These are phyloP conservation scores for Bostrychus sinensis DNA, from an alignment of 2,113 vertebrate species.

Conservation along the genomic window DNA sequence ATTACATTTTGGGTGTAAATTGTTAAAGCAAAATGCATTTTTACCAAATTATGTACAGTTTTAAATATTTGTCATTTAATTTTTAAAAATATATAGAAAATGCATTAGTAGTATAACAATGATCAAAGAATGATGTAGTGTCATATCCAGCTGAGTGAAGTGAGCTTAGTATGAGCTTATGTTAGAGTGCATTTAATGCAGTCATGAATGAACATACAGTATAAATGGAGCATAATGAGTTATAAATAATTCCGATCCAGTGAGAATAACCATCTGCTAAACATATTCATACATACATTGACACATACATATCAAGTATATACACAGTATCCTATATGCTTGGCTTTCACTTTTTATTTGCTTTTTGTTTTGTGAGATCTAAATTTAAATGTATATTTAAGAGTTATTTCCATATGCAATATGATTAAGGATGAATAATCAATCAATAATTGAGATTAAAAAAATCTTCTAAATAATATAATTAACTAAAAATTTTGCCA, in stretches of 20 bases:
- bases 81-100: not conserved
- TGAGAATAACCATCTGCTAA: constrained; percentile 49
- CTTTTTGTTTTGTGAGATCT: too few relatives aligned
- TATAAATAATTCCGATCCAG: constrained; percentile 33
- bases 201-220: constrained; percentile 26
- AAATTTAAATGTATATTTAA: too few relatives aligned
- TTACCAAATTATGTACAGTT: not conserved
- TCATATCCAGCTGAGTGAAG: constrained; percentile 7
- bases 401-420: too few relatives aligned
- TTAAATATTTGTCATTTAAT: not conserved
- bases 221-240: constrained; percentile 30
- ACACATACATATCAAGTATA: not conserved
- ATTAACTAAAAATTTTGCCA: not conserved
- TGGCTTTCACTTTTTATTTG: not conserved
- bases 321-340: not conserved
- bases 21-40: too few relatives aligned
- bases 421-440: too few relatives aligned
- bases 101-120: not conserved
- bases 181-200: constrained; percentile 33
- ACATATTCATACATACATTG: constrained; percentile 3
- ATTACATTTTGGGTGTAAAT: not conserved
- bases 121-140: not conserved
- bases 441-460: too few relatives aligned
- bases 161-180: constrained; percentile 34
- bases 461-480: too few relatives aligned